Conservation (phyloP, 2,888 invertebrate species). For the Diarsia rubi region DNA sequence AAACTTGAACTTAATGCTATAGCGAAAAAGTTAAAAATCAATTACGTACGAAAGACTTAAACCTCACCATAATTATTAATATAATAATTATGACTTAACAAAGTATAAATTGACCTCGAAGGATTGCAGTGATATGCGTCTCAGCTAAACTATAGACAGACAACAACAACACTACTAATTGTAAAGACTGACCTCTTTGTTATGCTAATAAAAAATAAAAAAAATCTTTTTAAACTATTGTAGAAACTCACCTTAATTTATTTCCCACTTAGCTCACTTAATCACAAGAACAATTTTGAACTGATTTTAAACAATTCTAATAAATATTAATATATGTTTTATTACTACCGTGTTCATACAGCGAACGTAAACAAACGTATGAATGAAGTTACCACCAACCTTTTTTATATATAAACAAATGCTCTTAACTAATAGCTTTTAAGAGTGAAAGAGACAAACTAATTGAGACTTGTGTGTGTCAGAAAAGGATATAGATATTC, state of each 20-base stretch:
- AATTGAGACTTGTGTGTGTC: not conserved
- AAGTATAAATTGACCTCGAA: not conserved
- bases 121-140: not conserved
- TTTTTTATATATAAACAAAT: conserved; percentile 54
- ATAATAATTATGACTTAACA: not conserved
- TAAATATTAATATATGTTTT: not conserved
- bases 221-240: not conserved
- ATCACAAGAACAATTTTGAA: conserved; percentile 1
- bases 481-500: conserved; percentile 16
- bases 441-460: conserved; percentile 38
- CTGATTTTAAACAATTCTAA: conserved; percentile 1
- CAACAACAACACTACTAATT: no score
- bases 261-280: conserved; percentile 19
- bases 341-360: conserved; percentile 31
- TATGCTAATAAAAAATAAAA: not conserved
- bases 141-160: not conserved
- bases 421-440: not conserved
- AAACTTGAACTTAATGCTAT: no score
- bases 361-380: conserved; percentile 48
- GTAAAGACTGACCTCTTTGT: not conserved
- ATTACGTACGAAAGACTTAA: no score
- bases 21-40: no score
- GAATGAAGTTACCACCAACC: conserved; percentile 33
- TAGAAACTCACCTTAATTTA: conserved; percentile 32
- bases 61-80: not conserved